Evolutionary conservation across 2,113 vertebrate genomes (phyloP).

Genomic region (Apaloderma vittatum): DNA sequence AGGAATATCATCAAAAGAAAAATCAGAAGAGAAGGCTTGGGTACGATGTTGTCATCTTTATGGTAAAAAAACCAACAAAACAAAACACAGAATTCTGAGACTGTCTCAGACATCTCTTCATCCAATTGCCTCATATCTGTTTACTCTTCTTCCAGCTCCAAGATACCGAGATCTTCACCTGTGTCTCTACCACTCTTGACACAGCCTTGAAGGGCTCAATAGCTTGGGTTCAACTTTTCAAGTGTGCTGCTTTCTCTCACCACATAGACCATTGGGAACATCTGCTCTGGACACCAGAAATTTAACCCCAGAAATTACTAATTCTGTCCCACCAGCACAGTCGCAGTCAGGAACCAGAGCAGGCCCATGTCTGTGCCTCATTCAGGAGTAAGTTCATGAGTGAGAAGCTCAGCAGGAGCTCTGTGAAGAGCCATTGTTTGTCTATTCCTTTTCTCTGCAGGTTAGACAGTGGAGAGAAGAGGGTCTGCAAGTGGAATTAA

Average conservation of each 20-base stretch:
- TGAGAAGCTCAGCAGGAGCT: background rate
- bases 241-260: background rate
- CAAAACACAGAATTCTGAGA: background rate
- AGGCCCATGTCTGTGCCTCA: background rate
- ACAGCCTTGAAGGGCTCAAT: background rate
- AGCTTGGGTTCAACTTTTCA: background rate
- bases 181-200: background rate
- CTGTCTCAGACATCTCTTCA: background rate
- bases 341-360: background rate
- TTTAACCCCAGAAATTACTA: background rate
- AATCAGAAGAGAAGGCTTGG: background rate
- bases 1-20: background rate
- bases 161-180: background rate
- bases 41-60: background rate
- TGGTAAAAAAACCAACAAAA: background rate
- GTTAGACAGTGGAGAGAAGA: background rate
- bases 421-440: background rate
- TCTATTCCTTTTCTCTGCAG: background rate
- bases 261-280: rapidly evolving
- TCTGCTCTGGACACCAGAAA: background rate
- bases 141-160: background rate
- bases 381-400: background rate
- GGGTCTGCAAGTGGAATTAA: background rate
- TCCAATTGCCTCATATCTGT: background rate
- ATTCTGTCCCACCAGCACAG: background rate